Evolutionary conservation across 2,888 invertebrate genomes (phyloP).

Genomic region (Nymphalis c-album): DNA sequence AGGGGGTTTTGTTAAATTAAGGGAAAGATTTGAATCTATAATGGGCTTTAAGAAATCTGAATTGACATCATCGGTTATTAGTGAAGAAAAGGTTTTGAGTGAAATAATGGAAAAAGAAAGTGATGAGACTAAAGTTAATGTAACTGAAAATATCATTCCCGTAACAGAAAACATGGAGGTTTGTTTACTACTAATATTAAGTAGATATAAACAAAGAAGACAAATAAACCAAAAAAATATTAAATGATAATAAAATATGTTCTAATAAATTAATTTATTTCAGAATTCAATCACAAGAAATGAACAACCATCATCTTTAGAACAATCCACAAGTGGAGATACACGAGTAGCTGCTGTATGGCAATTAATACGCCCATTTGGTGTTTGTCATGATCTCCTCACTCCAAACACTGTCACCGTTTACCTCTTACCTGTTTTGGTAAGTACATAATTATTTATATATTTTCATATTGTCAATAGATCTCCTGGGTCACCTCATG

Average conservation of each 20-base stretch:
- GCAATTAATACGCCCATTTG: conserved; percentile 92
- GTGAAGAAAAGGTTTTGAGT: conserved; percentile 69
- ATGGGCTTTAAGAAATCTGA: conserved; percentile 81
- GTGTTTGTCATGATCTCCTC: conserved; percentile 94
- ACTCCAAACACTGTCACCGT: conserved; percentile 94
- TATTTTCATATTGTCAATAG: conserved; percentile 2
- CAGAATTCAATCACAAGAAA: conserved; percentile 57
- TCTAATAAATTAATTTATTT: conserved; percentile 1
- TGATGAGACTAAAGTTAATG: conserved; percentile 60
- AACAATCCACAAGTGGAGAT: conserved; percentile 67
- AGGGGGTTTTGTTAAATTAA: conserved; percentile 92
- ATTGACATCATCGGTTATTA: conserved; percentile 64
- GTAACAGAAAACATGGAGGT: conserved; percentile 53
- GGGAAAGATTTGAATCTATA: conserved; percentile 91
- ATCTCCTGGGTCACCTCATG: too few species aligned
- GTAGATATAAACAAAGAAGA: neutral
- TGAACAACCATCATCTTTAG: conserved; percentile 70
- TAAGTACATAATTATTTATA: conserved; percentile 67
- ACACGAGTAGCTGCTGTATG: conserved; percentile 73
- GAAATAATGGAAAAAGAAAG: conserved; percentile 69
- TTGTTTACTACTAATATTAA: conserved; percentile 22
- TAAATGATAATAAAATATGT: neutral
- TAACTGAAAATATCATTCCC: conserved; percentile 53
- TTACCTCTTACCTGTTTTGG: conserved; percentile 95
- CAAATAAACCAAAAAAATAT: neutral